Conservation (phyloP, 2,797 vertebrate species). For the Crypturellus tataupa region DNA sequence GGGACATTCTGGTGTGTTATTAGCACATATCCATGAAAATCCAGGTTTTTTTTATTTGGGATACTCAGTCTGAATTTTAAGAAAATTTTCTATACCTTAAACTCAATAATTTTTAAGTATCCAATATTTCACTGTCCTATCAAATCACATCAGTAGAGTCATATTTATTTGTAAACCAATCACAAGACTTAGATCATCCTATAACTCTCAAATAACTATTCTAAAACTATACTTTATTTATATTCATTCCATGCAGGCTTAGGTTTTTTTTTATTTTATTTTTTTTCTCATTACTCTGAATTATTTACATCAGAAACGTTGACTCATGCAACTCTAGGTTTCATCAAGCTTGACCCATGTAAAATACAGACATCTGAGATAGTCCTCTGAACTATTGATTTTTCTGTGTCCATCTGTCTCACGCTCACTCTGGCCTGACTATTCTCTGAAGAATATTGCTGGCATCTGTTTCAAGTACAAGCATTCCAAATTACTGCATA, state of each 20-base stretch:
- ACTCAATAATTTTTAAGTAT: background rate
- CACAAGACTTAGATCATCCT: background rate
- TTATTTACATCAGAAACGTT: slow-evolving; percentile 41
- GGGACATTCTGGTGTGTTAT: background rate
- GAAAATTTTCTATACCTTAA: background rate
- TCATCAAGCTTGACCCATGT: slow-evolving; percentile 42
- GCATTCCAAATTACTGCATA: slow-evolving; percentile 53
- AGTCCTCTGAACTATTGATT: slow-evolving; percentile 37
- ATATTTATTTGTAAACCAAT: background rate
- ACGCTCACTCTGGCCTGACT: background rate
- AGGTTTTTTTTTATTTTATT: background rate
- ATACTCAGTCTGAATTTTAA: background rate
- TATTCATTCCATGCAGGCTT: background rate
- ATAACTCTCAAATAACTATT: background rate
- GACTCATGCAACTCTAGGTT: slow-evolving; percentile 39
- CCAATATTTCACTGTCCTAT: background rate
- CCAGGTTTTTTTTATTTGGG: background rate
- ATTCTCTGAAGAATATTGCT: slow-evolving; percentile 63
- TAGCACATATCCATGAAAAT: background rate
- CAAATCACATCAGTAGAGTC: background rate
- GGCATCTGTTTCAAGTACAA: slow-evolving; percentile 63
- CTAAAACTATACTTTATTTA: background rate
- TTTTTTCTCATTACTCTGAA: background rate
- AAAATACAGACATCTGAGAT: slow-evolving; percentile 16
- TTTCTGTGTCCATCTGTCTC: slow-evolving; percentile 42